Base-by-base conservation (phyloP, 1,140 invertebrate species). In the Cotesia typhae region DNA sequence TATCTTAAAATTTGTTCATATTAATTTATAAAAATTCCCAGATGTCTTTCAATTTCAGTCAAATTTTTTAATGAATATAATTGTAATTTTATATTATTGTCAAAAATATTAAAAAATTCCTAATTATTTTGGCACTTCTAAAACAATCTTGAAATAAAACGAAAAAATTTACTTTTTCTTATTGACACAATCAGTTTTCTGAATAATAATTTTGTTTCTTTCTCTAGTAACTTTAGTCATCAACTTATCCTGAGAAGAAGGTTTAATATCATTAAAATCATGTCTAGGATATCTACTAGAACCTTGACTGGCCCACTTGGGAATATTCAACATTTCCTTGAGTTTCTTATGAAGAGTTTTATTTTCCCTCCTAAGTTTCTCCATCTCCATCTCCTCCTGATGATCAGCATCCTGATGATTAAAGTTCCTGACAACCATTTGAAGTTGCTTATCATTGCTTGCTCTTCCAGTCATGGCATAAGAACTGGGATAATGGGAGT, bases 191-290 rank as follows among this genome's bases (percentile, higher is more conserved):
- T 82, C 79, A 17, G 82, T 90, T 79, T 92, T 92, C 71, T 93
- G 90, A 79, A 93, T 93, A 70, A 94, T 91, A 6, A 94, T 87
- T 82, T 94, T 94, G 81, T 94, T 94, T 77, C 91, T 91, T 76
- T 93, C 89, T 72, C 92, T 89, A 9, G 92, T 94, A 4, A 94
- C 92, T 82, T 92, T 93, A 1, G 93, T 92, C 37, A 90, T 89
- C 0, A 90, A 89, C 0, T 88, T 10, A 6, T 9, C 77, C 61
- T 87, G 87, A 12, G 88, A 89, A 28, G 89, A 77, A 9, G 65
- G 65, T 3, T 78, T 73, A 37, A 80, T 77, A 59, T 84, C 82
- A 55, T 85, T 88, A 2, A 87, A 84, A 20, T 77, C 71, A 37
- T 74, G 74, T 9, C 70, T 61, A 0, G 75, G 0, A 83, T 81